These are phyloP conservation scores for Drosophila navojoa DNA, from an alignment of 1,140 invertebrate genomes.

Conservation along the genomic window DNA sequence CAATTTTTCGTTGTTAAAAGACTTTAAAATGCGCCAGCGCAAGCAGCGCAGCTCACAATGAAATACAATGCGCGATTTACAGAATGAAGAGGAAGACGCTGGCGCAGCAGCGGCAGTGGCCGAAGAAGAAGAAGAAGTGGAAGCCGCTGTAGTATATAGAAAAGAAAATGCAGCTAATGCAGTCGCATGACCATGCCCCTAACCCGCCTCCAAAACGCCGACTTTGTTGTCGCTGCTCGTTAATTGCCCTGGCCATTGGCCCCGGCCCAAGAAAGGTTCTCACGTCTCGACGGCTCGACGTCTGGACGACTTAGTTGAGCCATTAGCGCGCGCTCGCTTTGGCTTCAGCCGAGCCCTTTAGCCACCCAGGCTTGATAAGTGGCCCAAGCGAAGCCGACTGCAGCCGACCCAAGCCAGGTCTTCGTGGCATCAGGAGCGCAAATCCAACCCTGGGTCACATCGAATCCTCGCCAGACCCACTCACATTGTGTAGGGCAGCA, in stretches of 20 bases:
- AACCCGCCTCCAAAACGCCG: neutral
- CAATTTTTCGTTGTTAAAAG: slow-evolving; percentile 63
- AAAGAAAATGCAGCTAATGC: slow-evolving; percentile 35
- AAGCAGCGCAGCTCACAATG: slow-evolving; percentile 22
- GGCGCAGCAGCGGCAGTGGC: neutral
- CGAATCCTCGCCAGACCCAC: too few relatives aligned
- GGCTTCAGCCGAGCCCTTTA: slow-evolving; percentile 17
- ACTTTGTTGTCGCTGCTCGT: slow-evolving; percentile 47
- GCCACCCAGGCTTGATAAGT: slow-evolving; percentile 3
- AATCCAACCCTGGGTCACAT: neutral
- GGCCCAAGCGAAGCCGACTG: slow-evolving; percentile 20
- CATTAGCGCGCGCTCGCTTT: slow-evolving; percentile 45
- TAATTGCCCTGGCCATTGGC: slow-evolving; percentile 57
- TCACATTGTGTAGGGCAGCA: too few relatives aligned
- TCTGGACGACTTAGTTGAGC: slow-evolving; percentile 34
- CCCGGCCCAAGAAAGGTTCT: slow-evolving; percentile 56
- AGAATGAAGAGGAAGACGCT: slow-evolving; percentile 12
- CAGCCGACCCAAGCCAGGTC: slow-evolving; percentile 6
- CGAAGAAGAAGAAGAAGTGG: neutral
- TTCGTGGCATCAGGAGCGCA: slow-evolving; percentile 31
- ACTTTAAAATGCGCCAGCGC: slow-evolving; percentile 33
- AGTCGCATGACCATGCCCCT: slow-evolving; percentile 15
- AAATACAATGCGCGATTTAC: slow-evolving; percentile 51
- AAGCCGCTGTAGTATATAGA: neutral
- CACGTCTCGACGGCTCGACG: slow-evolving; percentile 39